These are phyloP conservation scores for Lysandra coridon DNA, from an alignment of 2,888 invertebrate genomes.

Conservation along the genomic window DNA sequence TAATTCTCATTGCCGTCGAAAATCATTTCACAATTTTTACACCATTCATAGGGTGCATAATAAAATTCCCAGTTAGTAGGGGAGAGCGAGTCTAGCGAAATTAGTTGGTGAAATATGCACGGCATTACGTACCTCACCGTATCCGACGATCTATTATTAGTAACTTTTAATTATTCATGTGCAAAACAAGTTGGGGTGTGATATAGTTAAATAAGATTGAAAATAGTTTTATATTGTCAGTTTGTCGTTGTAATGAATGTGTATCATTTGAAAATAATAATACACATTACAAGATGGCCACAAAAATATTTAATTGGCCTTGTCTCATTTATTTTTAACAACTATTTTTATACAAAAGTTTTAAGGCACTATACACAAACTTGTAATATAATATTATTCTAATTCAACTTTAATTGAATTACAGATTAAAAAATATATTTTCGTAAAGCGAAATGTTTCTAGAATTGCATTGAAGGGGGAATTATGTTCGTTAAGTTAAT, in stretches of 20 bases:
- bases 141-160: conserved; percentile 36
- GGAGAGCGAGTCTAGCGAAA: conserved; percentile 60
- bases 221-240: background rate
- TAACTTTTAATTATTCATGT: conserved; percentile 45
- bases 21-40: conserved; percentile 38
- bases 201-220: conserved; percentile 31
- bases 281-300: no score
- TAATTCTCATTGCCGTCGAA: conserved; percentile 13
- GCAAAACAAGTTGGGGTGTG: conserved; percentile 24
- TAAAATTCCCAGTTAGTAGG: conserved; percentile 50
- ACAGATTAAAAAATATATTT: background rate
- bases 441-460: background rate
- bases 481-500: conserved; percentile 9
- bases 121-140: conserved; percentile 50
- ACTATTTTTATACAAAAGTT: no score
- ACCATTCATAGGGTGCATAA: conserved; percentile 52
- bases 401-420: no score
- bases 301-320: background rate
- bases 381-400: background rate
- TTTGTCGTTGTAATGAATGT: background rate
- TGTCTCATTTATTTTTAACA: background rate
- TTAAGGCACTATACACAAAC: background rate
- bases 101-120: conserved; percentile 71
- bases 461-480: background rate
- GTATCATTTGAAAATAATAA: background rate